These are phyloP conservation scores for Telenomus remus DNA, from an alignment of 1,140 invertebrate species.

Conservation along the genomic window DNA sequence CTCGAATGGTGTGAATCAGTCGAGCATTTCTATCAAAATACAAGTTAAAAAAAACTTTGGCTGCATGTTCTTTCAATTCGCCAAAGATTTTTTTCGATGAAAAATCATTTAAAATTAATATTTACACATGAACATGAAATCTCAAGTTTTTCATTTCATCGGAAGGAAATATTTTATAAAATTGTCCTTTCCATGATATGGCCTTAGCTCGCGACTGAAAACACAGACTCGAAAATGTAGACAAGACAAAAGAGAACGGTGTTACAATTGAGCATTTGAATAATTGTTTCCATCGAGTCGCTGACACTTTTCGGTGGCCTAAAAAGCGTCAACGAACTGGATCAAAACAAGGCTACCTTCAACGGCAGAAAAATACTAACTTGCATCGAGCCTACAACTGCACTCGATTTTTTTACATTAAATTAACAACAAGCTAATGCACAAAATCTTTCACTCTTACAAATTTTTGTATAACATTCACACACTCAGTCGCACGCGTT, in stretches of 20 bases:
- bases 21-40: too few species aligned
- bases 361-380: constrained; percentile 35
- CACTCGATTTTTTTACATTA: constrained; percentile 19
- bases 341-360: constrained; percentile 19
- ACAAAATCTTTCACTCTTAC: too few species aligned
- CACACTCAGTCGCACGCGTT: constrained; percentile 4
- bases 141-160: neutral
- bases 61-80: too few species aligned
- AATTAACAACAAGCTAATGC: neutral
- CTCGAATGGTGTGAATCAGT: too few species aligned
- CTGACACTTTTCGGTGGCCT: neutral
- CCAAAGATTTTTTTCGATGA: too few species aligned
- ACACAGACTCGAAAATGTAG: constrained; percentile 10
- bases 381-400: constrained; percentile 26
- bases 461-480: neutral
- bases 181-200: constrained; percentile 18
- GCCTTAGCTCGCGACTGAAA: constrained; percentile 30
- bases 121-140: constrained; percentile 2
- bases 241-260: constrained; percentile 1
- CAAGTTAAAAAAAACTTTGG: too few species aligned
- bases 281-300: constrained; percentile 6
- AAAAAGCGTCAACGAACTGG: constrained; percentile 8
- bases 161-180: constrained; percentile 10
- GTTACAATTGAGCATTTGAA: constrained; percentile 24
- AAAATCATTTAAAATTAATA: neutral